Conservation (phyloP, 1,140 invertebrate genomes). For the Diuraphis noxia region DNA sequence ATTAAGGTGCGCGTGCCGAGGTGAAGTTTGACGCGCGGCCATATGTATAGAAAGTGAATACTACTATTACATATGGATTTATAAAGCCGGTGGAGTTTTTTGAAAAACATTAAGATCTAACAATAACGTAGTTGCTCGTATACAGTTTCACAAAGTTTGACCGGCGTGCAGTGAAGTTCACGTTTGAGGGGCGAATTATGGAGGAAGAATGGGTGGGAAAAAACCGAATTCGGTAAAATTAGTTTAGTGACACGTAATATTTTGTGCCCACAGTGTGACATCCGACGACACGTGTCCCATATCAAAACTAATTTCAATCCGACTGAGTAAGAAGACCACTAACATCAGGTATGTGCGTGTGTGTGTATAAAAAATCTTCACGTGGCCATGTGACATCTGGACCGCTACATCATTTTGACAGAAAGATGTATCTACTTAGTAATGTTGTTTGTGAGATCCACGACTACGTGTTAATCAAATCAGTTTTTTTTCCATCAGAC, state of each 20-base stretch:
- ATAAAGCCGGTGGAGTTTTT: background rate
- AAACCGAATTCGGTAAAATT: background rate
- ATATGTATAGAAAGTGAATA: background rate
- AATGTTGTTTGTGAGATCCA: background rate
- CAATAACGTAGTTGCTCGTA: background rate
- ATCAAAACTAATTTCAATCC: constrained; percentile 13
- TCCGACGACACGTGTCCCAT: background rate
- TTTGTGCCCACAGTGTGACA: constrained; percentile 9
- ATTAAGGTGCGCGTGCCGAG: background rate
- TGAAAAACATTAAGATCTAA: background rate
- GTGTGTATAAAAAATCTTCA: background rate
- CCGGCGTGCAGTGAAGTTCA: background rate
- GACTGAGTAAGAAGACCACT: background rate
- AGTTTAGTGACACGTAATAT: background rate
- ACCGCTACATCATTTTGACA: background rate
- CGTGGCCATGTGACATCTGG: background rate
- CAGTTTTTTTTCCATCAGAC: background rate
- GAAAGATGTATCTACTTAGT: constrained; percentile 17
- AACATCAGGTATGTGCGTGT: too few relatives aligned
- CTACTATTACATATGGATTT: background rate
- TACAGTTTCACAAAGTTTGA: background rate
- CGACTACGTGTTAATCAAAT: background rate
- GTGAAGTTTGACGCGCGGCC: background rate
- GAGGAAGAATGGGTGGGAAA: too few relatives aligned
- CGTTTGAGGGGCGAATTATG: background rate